Evolutionary conservation across 2,797 vertebrate genomes (phyloP).

Genomic region (Rallus crepitans): DNA sequence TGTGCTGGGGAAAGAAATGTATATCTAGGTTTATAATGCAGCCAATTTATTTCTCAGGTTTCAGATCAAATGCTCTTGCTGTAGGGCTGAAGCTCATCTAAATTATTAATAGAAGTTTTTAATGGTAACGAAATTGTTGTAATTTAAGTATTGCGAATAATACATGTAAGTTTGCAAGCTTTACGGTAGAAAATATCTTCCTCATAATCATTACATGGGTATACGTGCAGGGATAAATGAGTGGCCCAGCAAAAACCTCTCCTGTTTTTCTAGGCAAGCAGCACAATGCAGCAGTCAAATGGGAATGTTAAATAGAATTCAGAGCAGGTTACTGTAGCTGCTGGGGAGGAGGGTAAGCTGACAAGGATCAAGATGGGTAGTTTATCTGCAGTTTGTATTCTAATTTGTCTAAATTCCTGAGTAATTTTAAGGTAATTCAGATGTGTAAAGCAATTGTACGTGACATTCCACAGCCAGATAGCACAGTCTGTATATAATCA

Average conservation of each 20-base stretch:
- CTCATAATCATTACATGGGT: not conserved
- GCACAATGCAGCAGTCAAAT: not conserved
- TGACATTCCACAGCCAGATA: not conserved
- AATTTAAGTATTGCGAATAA: not conserved
- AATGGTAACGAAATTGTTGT: not conserved
- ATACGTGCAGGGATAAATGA: not conserved
- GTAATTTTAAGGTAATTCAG: constrained; percentile 13
- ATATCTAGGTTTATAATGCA: not conserved
- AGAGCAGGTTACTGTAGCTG: not conserved
- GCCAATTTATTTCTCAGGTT: not conserved
- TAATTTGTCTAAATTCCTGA: constrained; percentile 31
- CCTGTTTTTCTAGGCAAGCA: not conserved
- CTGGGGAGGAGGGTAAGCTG: not conserved
- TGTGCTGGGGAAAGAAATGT: not conserved
- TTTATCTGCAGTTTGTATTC: constrained; percentile 28
- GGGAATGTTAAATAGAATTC: constrained; percentile 6
- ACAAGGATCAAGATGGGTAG: not conserved
- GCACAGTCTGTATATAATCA: not conserved
- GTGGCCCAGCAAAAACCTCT: not conserved
- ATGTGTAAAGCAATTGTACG: not conserved
- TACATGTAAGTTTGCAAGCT: not conserved
- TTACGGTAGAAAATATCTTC: not conserved
- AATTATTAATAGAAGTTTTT: constrained; percentile 20
- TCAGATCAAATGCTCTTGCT: not conserved
- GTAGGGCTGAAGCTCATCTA: not conserved